phyloP scores from a whole-genome alignment of 2,888 invertebrate genomes.

The Amiota minor region DNA sequence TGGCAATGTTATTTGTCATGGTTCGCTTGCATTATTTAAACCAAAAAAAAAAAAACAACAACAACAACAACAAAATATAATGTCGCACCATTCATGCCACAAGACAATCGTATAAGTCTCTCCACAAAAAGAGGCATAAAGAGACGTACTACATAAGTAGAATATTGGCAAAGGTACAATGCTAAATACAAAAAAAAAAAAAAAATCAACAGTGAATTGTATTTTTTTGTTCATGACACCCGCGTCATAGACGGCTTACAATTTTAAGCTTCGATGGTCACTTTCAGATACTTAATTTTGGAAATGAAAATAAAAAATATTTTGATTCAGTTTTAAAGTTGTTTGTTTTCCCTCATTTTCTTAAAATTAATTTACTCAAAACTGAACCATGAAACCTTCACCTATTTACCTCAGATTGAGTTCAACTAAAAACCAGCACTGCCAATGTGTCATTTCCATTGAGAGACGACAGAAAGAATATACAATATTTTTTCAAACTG shows the following conservation, averaged over 20 bases:
- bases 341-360: no score
- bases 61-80: background rate
- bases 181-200: background rate
- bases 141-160: background rate
- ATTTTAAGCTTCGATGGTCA: background rate
- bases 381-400: background rate
- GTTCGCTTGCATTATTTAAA: slow-evolving; percentile 24
- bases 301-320: background rate
- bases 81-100: slow-evolving; percentile 7
- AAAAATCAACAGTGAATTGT: background rate
- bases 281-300: background rate
- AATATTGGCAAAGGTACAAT: background rate
- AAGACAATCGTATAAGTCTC: no score
- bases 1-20: slow-evolving; percentile 23
- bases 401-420: background rate
- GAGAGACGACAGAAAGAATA: background rate
- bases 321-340: no score
- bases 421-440: background rate
- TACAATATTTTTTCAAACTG: slow-evolving; percentile 31
- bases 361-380: no score
- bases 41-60: background rate
- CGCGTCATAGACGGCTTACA: background rate
- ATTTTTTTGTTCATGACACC: background rate
- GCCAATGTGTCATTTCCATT: background rate
- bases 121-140: background rate